Conservation (phyloP, 92 coral and sea anemone genomes). For the Epizoanthus scotinus region DNA sequence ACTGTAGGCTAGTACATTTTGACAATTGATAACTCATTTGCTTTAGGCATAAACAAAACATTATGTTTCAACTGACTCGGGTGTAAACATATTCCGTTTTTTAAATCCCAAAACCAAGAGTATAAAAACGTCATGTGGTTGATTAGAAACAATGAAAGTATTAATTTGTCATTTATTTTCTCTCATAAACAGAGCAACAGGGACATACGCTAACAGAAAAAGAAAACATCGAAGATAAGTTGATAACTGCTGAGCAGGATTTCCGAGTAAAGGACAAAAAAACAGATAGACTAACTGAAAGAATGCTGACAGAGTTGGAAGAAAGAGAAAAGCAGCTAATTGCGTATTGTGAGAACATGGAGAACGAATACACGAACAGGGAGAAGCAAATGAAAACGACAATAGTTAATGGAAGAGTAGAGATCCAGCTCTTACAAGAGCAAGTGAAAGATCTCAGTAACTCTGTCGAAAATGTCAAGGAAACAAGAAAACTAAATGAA, state of each 20-base stretch:
- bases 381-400: conserved; percentile 23
- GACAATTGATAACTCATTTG: too few relatives aligned
- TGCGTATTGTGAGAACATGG: conserved; percentile 20
- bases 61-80: too few relatives aligned
- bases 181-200: conserved; percentile 17
- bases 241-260: conserved; percentile 23
- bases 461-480: conserved; percentile 23
- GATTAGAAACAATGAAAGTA: too few relatives aligned
- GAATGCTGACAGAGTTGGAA: background rate
- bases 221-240: conserved; percentile 16
- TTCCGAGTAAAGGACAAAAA: conserved; percentile 7
- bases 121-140: background rate
- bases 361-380: background rate
- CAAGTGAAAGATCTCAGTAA: conserved; percentile 25
- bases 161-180: background rate
- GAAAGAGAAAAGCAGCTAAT: conserved; percentile 9
- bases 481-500: background rate
- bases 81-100: too few relatives aligned
- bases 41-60: too few relatives aligned
- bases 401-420: conserved; percentile 17
- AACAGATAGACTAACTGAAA: background rate
- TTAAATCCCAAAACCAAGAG: background rate
- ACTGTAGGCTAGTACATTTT: too few relatives aligned
- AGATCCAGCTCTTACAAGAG: conserved; percentile 20
- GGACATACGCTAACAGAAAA: conserved; percentile 4